Evolutionary conservation across 2,888 invertebrate species (phyloP), one percentile per base, ranked within the genome.

Genomic region (Euproctis similis): DNA sequence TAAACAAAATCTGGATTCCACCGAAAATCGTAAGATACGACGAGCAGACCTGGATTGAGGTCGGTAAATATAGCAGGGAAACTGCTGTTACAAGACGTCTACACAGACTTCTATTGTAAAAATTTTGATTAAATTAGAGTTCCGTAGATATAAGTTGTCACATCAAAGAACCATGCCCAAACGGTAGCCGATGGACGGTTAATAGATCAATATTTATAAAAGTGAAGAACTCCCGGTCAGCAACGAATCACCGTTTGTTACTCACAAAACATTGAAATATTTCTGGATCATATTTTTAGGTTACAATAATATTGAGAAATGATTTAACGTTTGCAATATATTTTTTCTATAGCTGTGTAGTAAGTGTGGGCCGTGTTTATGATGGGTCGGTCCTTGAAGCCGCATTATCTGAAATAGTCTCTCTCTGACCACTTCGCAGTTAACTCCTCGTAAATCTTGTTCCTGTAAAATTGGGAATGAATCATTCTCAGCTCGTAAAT

Each of bases 381-480:
- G 41, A 44, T 46, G 34, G 31, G 30, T 27, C 18, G 16, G 65
- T 54, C 64, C 66, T 66, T 65, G 64, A 36, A 31, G 36, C 29
- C 39, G 39, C 58, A 59, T 58, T 62, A 57, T 49, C 35, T 36
- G 32, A 35, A 44, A 49, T n/a, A n/a, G n/a, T n/a, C n/a, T n/a
- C 42, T 44, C 50, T 53, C 36, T 35, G 11, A 45, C 31, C 55
- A 46, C 51, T 47, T 43, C 43, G 29, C 42, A 53, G 56, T 66
- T 61, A 59, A 46, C 64, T 42, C 38, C 30, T 46, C 50, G 52
- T 66, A 62, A 66, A 60, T 59, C 48, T 26, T 14, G 26, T 35
- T 39, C 40, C 28, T 35, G 41, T 57, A 56, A 58, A 58, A 53
- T 31, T 32, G 34, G 19, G 16, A 24, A 24, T 37, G 42, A 31